phyloP scores from a whole-genome alignment of 1,140 invertebrate species.

The Cylas formicarius region DNA sequence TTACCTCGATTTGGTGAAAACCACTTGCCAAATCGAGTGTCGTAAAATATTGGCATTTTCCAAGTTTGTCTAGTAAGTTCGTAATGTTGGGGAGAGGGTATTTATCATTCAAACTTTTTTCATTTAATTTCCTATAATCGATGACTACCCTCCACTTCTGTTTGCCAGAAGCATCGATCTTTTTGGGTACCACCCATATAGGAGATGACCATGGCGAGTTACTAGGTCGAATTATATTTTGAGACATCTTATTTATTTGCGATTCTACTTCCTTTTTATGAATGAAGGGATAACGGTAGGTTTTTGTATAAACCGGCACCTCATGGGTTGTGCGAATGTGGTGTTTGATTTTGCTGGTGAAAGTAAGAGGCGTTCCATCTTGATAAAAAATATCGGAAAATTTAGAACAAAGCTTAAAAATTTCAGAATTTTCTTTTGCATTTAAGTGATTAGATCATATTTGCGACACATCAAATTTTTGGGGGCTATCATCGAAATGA shows the following conservation, averaged over 20 bases:
- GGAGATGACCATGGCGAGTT: slow-evolving; percentile 7
- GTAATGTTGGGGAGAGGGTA: too few relatives aligned
- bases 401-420: too few relatives aligned
- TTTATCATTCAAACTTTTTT: too few relatives aligned
- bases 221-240: slow-evolving; percentile 16
- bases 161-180: too few relatives aligned
- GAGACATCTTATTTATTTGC: slow-evolving; percentile 17
- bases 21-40: too few relatives aligned
- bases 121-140: too few relatives aligned
- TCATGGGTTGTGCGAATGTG: slow-evolving; percentile 1
- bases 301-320: slow-evolving; percentile 7
- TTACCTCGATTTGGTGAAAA: too few relatives aligned
- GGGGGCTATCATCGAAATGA: too few relatives aligned
- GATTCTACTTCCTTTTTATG: slow-evolving; percentile 4
- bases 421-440: background rate
- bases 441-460: background rate
- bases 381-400: slow-evolving; percentile 7
- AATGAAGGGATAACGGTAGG: slow-evolving; percentile 2
- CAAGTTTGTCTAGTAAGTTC: too few relatives aligned
- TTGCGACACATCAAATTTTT: slow-evolving; percentile 2
- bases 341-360: slow-evolving; percentile 7
- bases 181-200: too few relatives aligned
- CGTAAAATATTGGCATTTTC: too few relatives aligned
- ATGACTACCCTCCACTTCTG: too few relatives aligned
- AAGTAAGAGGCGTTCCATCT: slow-evolving; percentile 2